Base-by-base conservation (phyloP, 2,888 invertebrate genomes). In the Hipparchia semele region DNA sequence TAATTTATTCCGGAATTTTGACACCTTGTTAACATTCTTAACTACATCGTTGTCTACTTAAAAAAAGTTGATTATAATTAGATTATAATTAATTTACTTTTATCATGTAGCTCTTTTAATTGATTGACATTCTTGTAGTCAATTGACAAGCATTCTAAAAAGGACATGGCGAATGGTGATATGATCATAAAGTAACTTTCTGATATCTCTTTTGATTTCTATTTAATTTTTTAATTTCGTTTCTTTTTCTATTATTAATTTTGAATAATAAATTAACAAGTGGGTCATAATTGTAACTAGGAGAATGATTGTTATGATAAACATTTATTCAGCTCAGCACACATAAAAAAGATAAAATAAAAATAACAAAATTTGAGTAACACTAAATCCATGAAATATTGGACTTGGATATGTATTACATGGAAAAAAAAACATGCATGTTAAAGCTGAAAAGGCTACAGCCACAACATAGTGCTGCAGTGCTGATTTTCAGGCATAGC, bases 1-100 rank as follows among this genome's bases (percentile, higher is more conserved):
- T 65, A 10, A 65, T 53, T 33, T 65, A 65, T 65, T 53, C 65
- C 51, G 65, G 51, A 65, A 65, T 65, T 65, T 53, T 33, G 65
- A 33, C 51, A 53, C 12, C 33, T 65, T 51, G 64, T 51, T 62
- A 45, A 13, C 61, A 61, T 61, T 64, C 39, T 39, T 1, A 39
- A 39, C 39, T 10, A 64, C 13, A 64, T 46, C 13, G 46, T 64
- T 23, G 49, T 54, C 13, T 45, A n/a, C 66, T n/a, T 66, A 53
- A 4, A 64, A 49, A 46, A 62, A 46, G 9, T 46, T 64, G 12
- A 53, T 65, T 54, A 56, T 54, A 67, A 67, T 23, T 9, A 45
- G 9, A 67, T 56, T 54, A 33, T 54, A 54, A 54, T 66, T 39
- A 66, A 66, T 10, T 66, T 39, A 33, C 46, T 53, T 39, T 33